Evolutionary conservation across 2,888 invertebrate genomes (phyloP), one percentile per base, ranked within the genome.

Genomic region (Trimorus sp.): DNA sequence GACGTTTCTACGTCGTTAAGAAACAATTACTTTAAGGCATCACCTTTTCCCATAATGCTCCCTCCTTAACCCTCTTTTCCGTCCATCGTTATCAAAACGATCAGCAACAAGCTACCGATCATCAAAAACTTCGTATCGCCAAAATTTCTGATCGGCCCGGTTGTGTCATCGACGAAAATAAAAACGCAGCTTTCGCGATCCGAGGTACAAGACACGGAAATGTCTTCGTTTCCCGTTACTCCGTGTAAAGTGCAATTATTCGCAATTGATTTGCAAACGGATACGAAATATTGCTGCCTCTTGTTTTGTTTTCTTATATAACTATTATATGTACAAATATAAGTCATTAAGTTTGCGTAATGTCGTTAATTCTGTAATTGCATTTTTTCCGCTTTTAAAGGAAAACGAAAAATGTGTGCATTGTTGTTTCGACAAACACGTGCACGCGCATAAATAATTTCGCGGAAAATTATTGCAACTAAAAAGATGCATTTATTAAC

Each of bases 161-260:
- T 56, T 66, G 66, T 38, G 49, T 59, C 58, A 59, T n/a, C 38
- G 8, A 65, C 51, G 40, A 75, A 75, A 75, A 66, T 75, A 37
- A 49, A 54, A 59, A 60, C 45, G 54, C 42, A n/a, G n/a, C n/a
- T n/a, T 65, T 45, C 11, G 38, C 38, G 62, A 69, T 77, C 63
- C 45, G 63, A 15, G 74, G 26, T 26, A 62, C 68, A 54, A 71
- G 73, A 74, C 74, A 69, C 73, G 79, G 79, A 79, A 79, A 74
- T 60, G 74, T 79, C 74, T 79, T 69, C 58, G 51, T 79, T 79
- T 79, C 79, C 79, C 73, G 79, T 79, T 79, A 79, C 51, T 53
- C 14, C 62, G 69, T 58, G 74, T 62, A 74, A 69, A 74, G 74
- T 53, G 48, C 79, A 69, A 69, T 79, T 69, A 69, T 73, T 79